These are phyloP conservation scores for Melipona beecheii DNA, from an alignment of 2,888 invertebrate genomes.

Conservation along the genomic window DNA sequence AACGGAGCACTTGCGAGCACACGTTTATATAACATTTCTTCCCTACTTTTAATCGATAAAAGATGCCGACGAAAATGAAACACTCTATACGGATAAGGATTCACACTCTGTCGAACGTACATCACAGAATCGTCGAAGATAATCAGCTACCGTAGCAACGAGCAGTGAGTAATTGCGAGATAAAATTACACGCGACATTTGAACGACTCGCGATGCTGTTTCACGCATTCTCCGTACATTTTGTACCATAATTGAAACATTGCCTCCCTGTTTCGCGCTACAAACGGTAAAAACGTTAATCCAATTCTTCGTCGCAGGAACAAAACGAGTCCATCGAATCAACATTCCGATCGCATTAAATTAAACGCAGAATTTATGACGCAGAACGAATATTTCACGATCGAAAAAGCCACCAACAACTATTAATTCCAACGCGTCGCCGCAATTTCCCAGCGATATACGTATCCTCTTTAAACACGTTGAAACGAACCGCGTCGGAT, in stretches of 20 bases:
- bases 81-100: no score
- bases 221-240: not conserved
- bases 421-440: not conserved
- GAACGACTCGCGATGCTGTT: not conserved
- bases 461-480: not conserved
- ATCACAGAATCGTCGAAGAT: not conserved
- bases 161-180: not conserved
- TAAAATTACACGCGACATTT: not conserved
- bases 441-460: not conserved
- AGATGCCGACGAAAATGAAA: no score
- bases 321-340: not conserved
- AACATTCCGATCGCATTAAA: not conserved
- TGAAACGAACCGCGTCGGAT: not conserved
- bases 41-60: no score
- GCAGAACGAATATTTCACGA: not conserved
- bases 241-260: not conserved
- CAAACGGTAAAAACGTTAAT: not conserved
- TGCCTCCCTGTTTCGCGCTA: not conserved
- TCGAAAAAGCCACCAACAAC: not conserved
- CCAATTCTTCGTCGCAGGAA: not conserved
- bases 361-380: not conserved
- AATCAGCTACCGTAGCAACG: not conserved
- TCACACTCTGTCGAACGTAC: not conserved
- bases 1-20: no score
- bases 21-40: no score